These are phyloP conservation scores for Beroe ovata DNA, from an alignment of 37 sponge, comb jelly and placozoan species.

Conservation along the genomic window DNA sequence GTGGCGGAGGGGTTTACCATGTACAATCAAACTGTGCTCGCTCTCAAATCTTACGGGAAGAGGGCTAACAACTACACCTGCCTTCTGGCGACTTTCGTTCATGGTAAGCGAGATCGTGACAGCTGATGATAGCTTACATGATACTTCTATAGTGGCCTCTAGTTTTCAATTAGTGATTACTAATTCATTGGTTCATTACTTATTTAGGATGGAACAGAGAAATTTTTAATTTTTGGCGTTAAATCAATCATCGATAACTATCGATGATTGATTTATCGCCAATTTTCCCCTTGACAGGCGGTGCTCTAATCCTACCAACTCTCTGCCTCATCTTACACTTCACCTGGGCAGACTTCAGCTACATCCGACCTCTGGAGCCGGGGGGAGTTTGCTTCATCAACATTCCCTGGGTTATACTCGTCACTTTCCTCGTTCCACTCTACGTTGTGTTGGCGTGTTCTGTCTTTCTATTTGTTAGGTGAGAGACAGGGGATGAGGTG, in stretches of 20 bases:
- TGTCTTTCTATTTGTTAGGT: background rate
- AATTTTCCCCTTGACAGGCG: background rate
- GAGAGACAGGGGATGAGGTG: background rate
- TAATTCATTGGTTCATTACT: too few species aligned
- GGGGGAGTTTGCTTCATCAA: background rate
- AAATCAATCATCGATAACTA: background rate
- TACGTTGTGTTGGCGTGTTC: background rate
- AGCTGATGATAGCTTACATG: background rate
- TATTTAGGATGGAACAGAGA: too few species aligned
- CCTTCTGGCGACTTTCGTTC: background rate
- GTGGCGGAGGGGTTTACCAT: conserved; percentile 2
- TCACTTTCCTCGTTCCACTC: background rate
- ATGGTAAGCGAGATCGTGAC: too few species aligned
- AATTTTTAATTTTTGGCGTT: too few species aligned
- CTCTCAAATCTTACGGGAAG: conserved; percentile 10
- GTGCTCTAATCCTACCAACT: background rate
- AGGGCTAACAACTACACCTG: background rate
- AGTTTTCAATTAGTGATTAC: too few species aligned
- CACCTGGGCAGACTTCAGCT: background rate
- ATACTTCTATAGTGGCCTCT: too few species aligned
- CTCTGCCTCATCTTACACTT: background rate
- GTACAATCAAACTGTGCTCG: background rate
- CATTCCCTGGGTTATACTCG: background rate
- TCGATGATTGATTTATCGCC: background rate
- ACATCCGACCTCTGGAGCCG: background rate